Conservation (phyloP, 35 echinoderm and acorn worm species). For the Anneissia japonica region DNA sequence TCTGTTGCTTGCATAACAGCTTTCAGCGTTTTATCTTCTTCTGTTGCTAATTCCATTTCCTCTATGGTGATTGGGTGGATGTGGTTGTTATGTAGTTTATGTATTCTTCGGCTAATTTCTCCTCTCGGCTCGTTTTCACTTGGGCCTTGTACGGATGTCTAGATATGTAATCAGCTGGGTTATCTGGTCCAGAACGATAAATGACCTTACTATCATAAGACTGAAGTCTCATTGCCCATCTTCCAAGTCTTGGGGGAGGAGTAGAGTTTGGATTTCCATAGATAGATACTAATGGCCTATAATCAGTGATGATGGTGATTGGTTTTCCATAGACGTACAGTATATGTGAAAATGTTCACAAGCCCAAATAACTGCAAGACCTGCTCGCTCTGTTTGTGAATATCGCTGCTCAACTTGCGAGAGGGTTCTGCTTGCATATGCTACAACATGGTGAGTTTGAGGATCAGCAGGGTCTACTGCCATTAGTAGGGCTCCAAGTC, state of each 20-base stretch:
- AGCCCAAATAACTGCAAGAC: constrained; percentile 48
- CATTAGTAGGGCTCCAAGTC: not conserved
- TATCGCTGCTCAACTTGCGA: constrained; percentile 41
- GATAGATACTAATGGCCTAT: constrained; percentile 30
- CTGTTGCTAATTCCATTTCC: constrained; percentile 16
- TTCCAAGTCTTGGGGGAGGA: constrained; percentile 20
- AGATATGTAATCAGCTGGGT: constrained; percentile 48
- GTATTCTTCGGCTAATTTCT: constrained; percentile 4
- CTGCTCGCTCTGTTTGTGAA: constrained; percentile 50
- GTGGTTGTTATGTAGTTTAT: constrained; percentile 28
- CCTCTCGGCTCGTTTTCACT: not conserved
- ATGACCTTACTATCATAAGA: constrained; percentile 23
- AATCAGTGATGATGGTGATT: constrained; percentile 39
- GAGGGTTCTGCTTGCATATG: constrained; percentile 36
- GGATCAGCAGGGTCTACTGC: not conserved
- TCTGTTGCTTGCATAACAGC: no score
- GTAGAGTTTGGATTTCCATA: constrained; percentile 24
- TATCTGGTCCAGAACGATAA: constrained; percentile 13
- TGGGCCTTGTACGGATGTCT: constrained; percentile 11
- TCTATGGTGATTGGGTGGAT: constrained; percentile 31
- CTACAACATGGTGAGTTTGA: not conserved
- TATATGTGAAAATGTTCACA: constrained; percentile 61
- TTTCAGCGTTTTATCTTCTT: constrained; percentile 21
- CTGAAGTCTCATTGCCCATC: constrained; percentile 33
- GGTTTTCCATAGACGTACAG: constrained; percentile 33